These are phyloP conservation scores for Eueremaeus valkanovi DNA, from an alignment of 2,888 invertebrate genomes.

Conservation along the genomic window DNA sequence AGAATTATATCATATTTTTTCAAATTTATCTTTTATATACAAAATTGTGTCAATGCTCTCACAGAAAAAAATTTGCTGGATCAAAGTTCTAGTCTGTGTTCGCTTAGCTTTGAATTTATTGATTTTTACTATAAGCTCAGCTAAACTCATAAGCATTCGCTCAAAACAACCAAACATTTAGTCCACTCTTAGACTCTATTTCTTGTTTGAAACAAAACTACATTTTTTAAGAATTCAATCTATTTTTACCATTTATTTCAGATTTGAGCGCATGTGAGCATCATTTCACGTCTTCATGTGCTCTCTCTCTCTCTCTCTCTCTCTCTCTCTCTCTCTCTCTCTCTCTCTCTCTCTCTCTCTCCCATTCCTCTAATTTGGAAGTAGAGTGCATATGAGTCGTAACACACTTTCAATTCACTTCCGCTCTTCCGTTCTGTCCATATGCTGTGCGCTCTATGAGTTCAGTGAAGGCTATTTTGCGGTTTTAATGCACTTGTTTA, in stretches of 20 bases:
- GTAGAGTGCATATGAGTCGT: neutral
- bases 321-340: neutral
- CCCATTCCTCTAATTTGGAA: neutral
- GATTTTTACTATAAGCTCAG: no score
- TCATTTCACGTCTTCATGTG: no score
- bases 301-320: constrained; percentile 2
- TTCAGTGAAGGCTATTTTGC: neutral
- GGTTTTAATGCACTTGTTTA: neutral
- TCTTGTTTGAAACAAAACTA: no score
- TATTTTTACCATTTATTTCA: constrained; percentile 6
- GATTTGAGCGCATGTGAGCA: neutral
- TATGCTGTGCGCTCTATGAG: neutral
- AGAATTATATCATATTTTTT: no score
- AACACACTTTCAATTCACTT: neutral
- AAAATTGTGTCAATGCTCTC: no score
- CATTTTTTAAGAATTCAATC: neutral
- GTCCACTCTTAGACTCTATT: no score
- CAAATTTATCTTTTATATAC: no score
- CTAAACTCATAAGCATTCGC: no score
- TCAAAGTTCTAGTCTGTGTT: no score
- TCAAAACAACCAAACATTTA: no score
- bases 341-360: constrained; percentile 17
- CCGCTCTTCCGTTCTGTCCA: constrained; percentile 3
- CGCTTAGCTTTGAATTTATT: no score
- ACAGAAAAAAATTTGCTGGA: no score